Evolutionary conservation across 2,113 vertebrate species (phyloP).

Genomic region (Oceanodroma tethys): DNA sequence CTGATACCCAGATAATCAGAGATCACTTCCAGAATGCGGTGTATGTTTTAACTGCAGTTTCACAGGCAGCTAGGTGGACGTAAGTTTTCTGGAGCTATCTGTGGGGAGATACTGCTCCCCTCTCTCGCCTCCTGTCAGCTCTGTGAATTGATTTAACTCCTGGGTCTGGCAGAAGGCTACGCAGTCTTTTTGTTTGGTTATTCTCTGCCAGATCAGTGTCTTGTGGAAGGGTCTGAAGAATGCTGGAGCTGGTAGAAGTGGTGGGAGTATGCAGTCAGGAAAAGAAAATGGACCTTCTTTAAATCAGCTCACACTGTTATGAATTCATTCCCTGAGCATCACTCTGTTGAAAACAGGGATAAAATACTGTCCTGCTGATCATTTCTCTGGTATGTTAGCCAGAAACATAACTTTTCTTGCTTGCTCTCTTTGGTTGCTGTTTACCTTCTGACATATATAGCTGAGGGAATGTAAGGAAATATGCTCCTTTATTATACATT

Average conservation of each 20-base stretch:
- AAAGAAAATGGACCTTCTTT: not conserved
- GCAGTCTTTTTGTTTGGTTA: not conserved
- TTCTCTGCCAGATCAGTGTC: not conserved
- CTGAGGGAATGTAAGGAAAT: not conserved
- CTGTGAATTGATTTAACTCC: not conserved
- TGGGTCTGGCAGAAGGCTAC: not conserved
- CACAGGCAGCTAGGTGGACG: accelerated
- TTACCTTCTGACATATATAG: not conserved
- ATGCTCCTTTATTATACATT: not conserved
- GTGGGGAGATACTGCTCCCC: not conserved
- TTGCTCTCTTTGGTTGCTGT: not conserved
- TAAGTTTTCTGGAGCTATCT: not conserved
- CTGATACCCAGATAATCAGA: not conserved
- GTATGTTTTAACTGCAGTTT: not conserved
- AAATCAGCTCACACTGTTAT: not conserved
- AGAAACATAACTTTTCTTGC: not conserved
- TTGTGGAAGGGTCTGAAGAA: not conserved
- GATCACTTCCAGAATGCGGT: not conserved
- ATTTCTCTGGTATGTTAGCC: not conserved
- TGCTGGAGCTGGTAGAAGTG: not conserved
- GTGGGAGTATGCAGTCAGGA: not conserved
- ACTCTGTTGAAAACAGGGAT: not conserved
- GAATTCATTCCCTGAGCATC: not conserved
- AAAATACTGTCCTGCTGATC: not conserved
- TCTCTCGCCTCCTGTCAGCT: not conserved